Evolutionary conservation across 2,888 invertebrate genomes (phyloP).

Genomic region (Mesochorus sp.): DNA sequence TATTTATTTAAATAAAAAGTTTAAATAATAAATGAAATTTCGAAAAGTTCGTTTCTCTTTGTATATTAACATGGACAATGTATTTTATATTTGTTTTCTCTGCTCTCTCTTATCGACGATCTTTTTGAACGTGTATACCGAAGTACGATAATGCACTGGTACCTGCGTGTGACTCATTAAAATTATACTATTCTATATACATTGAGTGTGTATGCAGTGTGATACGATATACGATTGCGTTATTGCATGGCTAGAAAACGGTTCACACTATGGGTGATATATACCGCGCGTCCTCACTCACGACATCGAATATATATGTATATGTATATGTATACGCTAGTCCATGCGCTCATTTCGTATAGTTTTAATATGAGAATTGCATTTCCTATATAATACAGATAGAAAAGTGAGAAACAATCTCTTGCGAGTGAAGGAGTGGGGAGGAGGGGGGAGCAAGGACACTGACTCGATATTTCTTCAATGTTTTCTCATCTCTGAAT

Average conservation of each 20-base stretch:
- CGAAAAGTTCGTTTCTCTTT: no score
- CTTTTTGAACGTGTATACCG: no score
- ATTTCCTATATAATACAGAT: conserved; percentile 8
- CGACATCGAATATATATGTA: conserved; percentile 2
- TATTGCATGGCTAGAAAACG: neutral
- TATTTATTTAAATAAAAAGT: no score
- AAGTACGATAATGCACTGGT: no score
- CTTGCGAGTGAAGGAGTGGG: neutral
- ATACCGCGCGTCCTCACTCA: neutral
- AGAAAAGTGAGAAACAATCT: conserved; percentile 6
- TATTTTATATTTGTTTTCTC: no score
- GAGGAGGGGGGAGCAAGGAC: conserved; percentile 18
- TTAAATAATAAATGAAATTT: no score
- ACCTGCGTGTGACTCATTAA: no score
- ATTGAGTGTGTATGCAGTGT: no score
- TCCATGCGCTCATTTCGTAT: neutral
- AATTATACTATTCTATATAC: no score
- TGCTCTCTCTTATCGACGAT: no score
- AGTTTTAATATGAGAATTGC: conserved; percentile 8
- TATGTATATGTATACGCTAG: neutral
- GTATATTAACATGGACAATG: no score
- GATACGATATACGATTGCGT: neutral
- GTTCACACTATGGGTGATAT: neutral
- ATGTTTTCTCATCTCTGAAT: conserved; percentile 24
- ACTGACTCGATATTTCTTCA: conserved; percentile 34